A percentile compares a stretch with the other conserved stretches of the same genome.
These are phyloP conservation scores for Leptatherina wallacei DNA, from an alignment of 2,797 vertebrate species.

Conservation along the genomic window DNA sequence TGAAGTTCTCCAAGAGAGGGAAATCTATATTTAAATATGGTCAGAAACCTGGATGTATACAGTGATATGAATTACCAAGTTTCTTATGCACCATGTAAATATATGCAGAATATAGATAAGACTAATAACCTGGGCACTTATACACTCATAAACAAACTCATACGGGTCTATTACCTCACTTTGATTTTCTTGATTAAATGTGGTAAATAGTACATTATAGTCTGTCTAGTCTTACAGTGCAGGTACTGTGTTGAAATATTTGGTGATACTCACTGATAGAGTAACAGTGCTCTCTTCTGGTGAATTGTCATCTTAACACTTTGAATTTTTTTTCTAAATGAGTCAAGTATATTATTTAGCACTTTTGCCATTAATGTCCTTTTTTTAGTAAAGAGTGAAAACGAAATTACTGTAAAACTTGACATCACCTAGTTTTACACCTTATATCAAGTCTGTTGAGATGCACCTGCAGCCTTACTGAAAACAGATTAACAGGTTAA, in stretches of 20 bases:
- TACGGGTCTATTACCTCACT: background rate
- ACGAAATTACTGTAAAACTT: background rate
- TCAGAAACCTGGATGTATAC: background rate
- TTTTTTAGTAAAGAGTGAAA: background rate
- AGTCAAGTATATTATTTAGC: background rate
- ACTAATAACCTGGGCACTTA: background rate
- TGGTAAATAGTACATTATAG: background rate
- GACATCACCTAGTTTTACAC: background rate
- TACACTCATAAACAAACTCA: background rate
- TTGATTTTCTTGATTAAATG: background rate
- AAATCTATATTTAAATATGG: background rate
- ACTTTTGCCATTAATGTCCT: background rate
- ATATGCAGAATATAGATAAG: background rate
- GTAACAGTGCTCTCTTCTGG: constrained; percentile 59
- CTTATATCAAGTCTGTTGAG: constrained; percentile 12
- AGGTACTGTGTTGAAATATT: background rate
- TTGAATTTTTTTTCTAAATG: constrained; percentile 7
- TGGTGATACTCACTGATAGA: constrained; percentile 21
- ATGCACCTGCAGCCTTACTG: constrained; percentile 24
- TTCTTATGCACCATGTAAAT: background rate
- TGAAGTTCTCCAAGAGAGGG: background rate
- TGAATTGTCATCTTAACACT: constrained; percentile 1
- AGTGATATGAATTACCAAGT: background rate
- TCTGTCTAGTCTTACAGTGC: background rate
- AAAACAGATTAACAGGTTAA: constrained; percentile 59